Percentiles rank a stretch among this genome's conserved stretches.
These are phyloP conservation scores for Cerastoderma edule DNA, from an alignment of 2,888 invertebrate genomes.

Conservation along the genomic window DNA sequence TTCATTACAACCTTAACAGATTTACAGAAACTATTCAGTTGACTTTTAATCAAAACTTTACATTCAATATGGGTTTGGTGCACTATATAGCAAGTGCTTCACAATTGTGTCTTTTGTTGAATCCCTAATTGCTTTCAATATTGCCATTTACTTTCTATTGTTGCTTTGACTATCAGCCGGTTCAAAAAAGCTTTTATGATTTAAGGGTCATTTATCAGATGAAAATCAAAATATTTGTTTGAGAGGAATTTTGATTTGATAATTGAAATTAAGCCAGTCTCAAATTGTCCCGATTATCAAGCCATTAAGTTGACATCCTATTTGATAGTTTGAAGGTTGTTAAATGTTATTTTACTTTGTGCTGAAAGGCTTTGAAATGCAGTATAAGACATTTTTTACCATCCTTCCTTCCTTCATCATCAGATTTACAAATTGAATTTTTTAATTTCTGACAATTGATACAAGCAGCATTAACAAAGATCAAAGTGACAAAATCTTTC, in stretches of 20 bases:
- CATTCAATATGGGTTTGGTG: neutral
- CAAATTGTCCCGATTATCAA: constrained; percentile 1
- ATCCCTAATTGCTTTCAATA: neutral
- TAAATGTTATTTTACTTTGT: neutral
- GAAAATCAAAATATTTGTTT: constrained; percentile 24
- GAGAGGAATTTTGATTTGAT: constrained; percentile 15
- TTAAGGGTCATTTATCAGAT: constrained; percentile 9
- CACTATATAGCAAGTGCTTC: neutral
- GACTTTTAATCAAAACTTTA: neutral
- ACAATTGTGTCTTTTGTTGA: neutral
- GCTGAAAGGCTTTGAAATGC: neutral
- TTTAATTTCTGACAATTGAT: too few relatives aligned
- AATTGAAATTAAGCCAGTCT: constrained; percentile 9
- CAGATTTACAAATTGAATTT: neutral
- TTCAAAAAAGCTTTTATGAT: neutral
- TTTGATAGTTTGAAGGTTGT: neutral
- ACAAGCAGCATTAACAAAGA: too few relatives aligned
- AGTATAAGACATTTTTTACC: neutral
- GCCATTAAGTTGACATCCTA: neutral
- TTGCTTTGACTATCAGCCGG: neutral
- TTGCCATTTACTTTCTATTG: neutral
- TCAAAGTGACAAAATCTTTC: too few relatives aligned
- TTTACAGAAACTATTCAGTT: neutral
- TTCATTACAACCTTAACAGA: too few relatives aligned
- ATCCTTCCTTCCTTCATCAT: neutral